Evolutionary conservation across 2,797 vertebrate species (phyloP).

Genomic region (Danionella dracula): DNA sequence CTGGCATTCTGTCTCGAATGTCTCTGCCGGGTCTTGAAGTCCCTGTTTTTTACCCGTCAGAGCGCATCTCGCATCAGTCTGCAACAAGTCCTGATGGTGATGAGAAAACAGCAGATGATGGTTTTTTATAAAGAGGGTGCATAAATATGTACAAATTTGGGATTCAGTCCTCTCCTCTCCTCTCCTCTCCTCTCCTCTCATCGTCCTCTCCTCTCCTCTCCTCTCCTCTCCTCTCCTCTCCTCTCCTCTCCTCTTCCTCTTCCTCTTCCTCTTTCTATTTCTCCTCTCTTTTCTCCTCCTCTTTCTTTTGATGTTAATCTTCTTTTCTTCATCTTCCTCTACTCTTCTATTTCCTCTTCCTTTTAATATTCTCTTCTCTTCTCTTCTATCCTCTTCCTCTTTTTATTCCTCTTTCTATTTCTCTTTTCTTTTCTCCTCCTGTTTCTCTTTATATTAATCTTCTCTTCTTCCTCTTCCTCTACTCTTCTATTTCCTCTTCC

Average conservation of each 20-base stretch:
- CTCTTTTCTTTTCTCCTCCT: too few species aligned
- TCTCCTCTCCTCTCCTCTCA: constrained; percentile 39
- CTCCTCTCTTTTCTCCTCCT: not conserved
- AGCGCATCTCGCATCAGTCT: constrained; percentile 30
- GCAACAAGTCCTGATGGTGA: constrained; percentile 23
- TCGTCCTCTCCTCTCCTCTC: constrained; percentile 43
- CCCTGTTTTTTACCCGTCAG: constrained; percentile 26
- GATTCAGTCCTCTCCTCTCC: constrained; percentile 40
- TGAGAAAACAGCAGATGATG: constrained; percentile 9
- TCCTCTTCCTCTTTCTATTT: constrained; percentile 14
- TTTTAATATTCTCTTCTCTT: too few species aligned
- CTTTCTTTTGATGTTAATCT: not conserved
- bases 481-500: too few species aligned
- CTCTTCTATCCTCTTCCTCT: too few species aligned
- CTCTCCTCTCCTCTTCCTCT: not conserved
- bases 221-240: constrained; percentile 2
- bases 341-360: too few species aligned
- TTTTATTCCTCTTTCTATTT: too few species aligned
- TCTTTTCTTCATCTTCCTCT: not conserved
- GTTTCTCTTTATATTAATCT: too few species aligned
- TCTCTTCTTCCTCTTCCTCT: too few species aligned
- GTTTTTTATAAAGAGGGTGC: constrained; percentile 41
- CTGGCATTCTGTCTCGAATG: constrained; percentile 45
- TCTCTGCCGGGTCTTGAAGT: constrained; percentile 5
- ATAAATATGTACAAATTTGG: constrained; percentile 43